Percentiles rank a stretch among this genome's conserved stretches.
Conservation (phyloP, 2,797 vertebrate species). For the Cichlasoma orientale region DNA sequence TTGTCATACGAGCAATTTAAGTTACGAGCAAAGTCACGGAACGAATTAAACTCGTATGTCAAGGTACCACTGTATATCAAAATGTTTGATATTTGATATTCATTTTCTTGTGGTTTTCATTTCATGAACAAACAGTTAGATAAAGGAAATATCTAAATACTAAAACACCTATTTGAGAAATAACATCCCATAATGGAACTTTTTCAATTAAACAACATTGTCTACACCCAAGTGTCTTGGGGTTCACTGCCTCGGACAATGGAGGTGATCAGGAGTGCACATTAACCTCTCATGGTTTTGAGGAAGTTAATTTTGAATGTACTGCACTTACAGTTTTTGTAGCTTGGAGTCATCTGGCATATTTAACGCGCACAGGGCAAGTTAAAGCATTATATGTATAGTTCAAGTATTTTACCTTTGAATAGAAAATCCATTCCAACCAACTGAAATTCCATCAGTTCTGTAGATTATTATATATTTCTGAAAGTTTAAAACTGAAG, state of each 20-base stretch:
- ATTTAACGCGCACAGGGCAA: not conserved
- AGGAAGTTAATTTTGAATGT: not conserved
- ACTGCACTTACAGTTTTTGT: not conserved
- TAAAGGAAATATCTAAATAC: not conserved
- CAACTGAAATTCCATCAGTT: not conserved
- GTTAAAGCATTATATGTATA: not conserved
- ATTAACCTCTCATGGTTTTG: not conserved
- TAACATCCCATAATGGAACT: not conserved
- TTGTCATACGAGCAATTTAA: too few species aligned
- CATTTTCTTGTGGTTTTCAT: not conserved
- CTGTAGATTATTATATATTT: not conserved
- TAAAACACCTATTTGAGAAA: not conserved
- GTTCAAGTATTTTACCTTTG: not conserved
- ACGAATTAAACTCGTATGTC: too few species aligned
- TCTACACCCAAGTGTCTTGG: not conserved
- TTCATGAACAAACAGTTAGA: not conserved
- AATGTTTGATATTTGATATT: too few species aligned
- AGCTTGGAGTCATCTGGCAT: not conserved
- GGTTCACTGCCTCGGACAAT: not conserved
- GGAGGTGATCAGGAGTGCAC: not conserved
- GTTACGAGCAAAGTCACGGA: too few species aligned
- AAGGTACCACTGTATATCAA: too few species aligned
- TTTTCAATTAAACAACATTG: not conserved
- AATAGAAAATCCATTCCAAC: not conserved
- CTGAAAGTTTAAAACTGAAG: not conserved